These are phyloP conservation scores for Cyaniris semiargus DNA, from an alignment of 2,888 invertebrate species.

Conservation along the genomic window DNA sequence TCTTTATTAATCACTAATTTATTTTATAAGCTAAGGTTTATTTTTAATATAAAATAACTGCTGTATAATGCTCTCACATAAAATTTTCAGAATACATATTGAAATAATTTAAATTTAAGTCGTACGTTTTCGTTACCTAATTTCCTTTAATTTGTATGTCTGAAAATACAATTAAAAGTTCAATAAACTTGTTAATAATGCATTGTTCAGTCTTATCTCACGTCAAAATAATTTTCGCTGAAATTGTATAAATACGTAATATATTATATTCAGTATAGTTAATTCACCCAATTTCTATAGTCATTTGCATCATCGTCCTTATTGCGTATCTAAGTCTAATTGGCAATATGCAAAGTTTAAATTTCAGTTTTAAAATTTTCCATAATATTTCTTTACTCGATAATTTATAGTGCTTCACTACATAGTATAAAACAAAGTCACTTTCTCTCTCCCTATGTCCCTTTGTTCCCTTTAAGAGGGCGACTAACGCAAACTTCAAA, in stretches of 20 bases:
- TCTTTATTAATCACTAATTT: too few relatives aligned
- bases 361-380: not conserved
- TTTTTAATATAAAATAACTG: too few relatives aligned
- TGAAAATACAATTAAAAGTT: not conserved
- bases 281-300: not conserved
- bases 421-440: too few relatives aligned
- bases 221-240: not conserved
- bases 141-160: not conserved
- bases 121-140: not conserved
- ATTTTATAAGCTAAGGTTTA: too few relatives aligned
- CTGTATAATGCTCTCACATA: too few relatives aligned
- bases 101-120: not conserved
- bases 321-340: not conserved
- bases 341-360: not conserved
- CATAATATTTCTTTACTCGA: not conserved
- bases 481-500: too few relatives aligned
- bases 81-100: not conserved
- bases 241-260: not conserved
- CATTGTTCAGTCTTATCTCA: conserved; percentile 5
- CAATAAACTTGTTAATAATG: conserved; percentile 1
- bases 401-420: too few relatives aligned
- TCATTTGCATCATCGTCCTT: not conserved
- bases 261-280: not conserved
- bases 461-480: too few relatives aligned
- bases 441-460: too few relatives aligned